Base-by-base conservation (phyloP, 2,113 vertebrate genomes). In the Corydoras sp. region DNA sequence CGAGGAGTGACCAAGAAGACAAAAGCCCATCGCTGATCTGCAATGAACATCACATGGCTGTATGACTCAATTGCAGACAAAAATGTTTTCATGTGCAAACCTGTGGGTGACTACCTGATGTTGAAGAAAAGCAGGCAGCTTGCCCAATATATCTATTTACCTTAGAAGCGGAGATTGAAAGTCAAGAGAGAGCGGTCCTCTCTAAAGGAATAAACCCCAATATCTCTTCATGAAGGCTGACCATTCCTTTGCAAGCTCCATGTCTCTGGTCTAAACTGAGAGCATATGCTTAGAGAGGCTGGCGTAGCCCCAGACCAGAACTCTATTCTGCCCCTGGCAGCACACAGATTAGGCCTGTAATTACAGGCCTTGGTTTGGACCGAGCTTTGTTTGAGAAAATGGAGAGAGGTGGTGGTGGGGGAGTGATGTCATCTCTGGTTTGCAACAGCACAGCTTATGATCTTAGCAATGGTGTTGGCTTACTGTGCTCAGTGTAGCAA, bases 351-450 rank as follows among this genome's bases (percentile, higher is more conserved):
- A 81, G 81, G 83, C 82, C 86, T 87, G 87, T 89, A 86, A 90
- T 90, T 90, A 86, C 74, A 79, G 85, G 81, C 84, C 85, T 84
- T 81, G 84, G 81, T 86, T 89, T 86, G 87, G 88, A 79, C 76
- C 10, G 79, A 68, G 80, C 79, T 83, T 86, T 86, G 81, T 86
- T 84, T 71, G 74, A 79, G 79, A 69, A 73, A 77, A 75, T 73
- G 75, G 77, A 71, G 83, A 71, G 58, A 77, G 82, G 56, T 53
- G 51, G 62, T 18, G 58, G 77, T 68, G 69, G 67, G 61, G 65
- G 67, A 18, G 77, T 89, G 87, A 88, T 88, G 87, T 88, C 85
- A 89, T 81, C 79, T 79, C 79, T 81, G 83, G 84, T 71, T 83
- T 85, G 80, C 80, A 84, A 73, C 76, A 18, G 54, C 64, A 75